These are phyloP conservation scores for Seladonia tumulorum DNA, from an alignment of 2,888 invertebrate species.

Conservation along the genomic window DNA sequence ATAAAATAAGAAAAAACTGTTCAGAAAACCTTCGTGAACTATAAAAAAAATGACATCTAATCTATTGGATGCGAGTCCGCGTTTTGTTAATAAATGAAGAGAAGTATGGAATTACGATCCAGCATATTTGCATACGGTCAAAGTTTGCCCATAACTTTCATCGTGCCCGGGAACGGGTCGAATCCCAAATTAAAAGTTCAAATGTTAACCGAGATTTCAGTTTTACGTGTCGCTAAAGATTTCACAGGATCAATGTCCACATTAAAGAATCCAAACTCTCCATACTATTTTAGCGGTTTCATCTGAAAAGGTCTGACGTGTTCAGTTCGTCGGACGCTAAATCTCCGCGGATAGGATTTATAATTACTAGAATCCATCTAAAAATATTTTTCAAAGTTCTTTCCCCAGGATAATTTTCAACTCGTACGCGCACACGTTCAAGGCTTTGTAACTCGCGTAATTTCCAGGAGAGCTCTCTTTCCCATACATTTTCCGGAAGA, in stretches of 20 bases:
- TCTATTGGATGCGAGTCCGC: too few relatives aligned
- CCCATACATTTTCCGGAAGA: neutral
- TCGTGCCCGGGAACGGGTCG: neutral
- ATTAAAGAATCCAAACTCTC: neutral
- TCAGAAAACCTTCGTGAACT: too few relatives aligned
- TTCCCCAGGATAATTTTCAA: neutral
- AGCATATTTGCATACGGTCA: neutral
- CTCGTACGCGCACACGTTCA: neutral
- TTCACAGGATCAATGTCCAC: neutral
- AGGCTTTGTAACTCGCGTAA: neutral
- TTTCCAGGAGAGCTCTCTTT: neutral
- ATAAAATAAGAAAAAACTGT: too few relatives aligned
- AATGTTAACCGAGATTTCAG: neutral
- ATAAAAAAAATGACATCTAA: too few relatives aligned
- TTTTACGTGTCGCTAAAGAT: neutral
- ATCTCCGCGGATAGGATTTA: neutral
- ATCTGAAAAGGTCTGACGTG: neutral
- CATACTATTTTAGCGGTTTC: neutral
- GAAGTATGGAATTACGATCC: neutral
- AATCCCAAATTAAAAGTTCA: neutral
- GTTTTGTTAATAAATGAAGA: neutral
- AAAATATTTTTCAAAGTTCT: neutral
- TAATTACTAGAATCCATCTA: neutral
- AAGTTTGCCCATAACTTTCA: rapidly evolving
- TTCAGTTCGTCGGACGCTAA: neutral